Evolutionary conservation across 1,140 invertebrate species (phyloP).

Genomic region (Apocrypta bakeri): DNA sequence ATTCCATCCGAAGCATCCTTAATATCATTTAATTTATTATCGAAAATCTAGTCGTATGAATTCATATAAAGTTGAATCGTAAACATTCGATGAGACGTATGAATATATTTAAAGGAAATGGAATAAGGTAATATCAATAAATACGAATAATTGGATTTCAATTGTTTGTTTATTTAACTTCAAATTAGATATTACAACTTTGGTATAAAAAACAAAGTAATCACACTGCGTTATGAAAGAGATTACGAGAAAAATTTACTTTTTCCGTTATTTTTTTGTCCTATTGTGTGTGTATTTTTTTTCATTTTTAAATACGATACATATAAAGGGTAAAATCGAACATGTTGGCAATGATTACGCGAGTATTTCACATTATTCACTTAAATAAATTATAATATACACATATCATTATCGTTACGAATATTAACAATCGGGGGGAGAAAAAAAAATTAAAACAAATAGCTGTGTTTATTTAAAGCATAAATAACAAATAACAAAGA

Average conservation of each 20-base stretch:
- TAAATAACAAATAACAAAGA: conserved; percentile 50
- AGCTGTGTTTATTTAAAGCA: conserved; percentile 39
- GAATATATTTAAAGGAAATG: too few species aligned
- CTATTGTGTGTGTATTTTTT: neutral
- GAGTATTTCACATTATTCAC: conserved; percentile 35
- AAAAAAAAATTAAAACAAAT: conserved; percentile 34
- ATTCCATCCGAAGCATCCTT: too few species aligned
- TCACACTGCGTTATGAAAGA: conserved; percentile 49
- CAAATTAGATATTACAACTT: conserved; percentile 72
- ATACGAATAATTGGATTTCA: conserved; percentile 49
- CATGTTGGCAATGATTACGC: conserved; percentile 37
- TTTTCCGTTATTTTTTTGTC: neutral
- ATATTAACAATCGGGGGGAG: conserved; percentile 36
- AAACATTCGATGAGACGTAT: too few species aligned
- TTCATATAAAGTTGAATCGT: too few species aligned
- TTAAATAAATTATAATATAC: conserved; percentile 46
- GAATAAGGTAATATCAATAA: conserved; percentile 47
- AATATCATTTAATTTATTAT: too few species aligned
- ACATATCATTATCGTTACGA: conserved; percentile 37
- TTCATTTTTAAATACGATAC: neutral
- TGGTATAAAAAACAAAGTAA: conserved; percentile 71
- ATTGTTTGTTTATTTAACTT: conserved; percentile 69
- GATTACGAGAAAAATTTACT: conserved; percentile 45
- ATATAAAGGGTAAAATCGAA: conserved; percentile 30
- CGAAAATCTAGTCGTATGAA: too few species aligned